Conservation (phyloP, 2,797 vertebrate species). For the Hoplostethus atlanticus region DNA sequence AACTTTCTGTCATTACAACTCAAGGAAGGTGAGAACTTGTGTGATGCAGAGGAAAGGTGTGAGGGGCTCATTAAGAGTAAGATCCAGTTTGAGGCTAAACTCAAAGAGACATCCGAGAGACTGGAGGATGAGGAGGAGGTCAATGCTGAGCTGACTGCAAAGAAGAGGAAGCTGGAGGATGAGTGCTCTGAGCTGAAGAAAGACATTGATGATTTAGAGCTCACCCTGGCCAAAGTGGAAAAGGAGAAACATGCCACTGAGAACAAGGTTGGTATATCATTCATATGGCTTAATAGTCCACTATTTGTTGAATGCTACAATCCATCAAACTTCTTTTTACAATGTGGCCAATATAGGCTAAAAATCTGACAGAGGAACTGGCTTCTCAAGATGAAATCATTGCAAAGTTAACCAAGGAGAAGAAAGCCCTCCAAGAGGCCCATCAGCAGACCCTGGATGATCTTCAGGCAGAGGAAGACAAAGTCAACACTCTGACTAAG, state of each 20-base stretch:
- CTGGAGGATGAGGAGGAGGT: constrained; percentile 88
- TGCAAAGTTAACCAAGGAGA: constrained; percentile 82
- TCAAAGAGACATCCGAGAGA: constrained; percentile 85
- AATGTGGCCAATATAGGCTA: constrained; percentile 73
- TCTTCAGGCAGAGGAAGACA: constrained; percentile 88
- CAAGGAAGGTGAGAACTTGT: constrained; percentile 68
- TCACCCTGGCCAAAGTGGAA: constrained; percentile 74
- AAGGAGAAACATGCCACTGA: constrained; percentile 75
- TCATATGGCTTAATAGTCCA: not conserved
- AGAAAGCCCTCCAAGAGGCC: constrained; percentile 83
- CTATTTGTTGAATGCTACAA: not conserved
- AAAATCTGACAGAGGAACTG: constrained; percentile 88
- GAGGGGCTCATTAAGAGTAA: constrained; percentile 67
- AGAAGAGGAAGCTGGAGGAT: constrained; percentile 75
- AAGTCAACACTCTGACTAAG: constrained; percentile 86
- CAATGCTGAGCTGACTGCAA: constrained; percentile 83
- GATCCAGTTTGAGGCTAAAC: constrained; percentile 86
- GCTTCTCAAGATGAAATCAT: constrained; percentile 83
- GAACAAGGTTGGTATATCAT: constrained; percentile 58
- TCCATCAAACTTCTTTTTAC: not conserved
- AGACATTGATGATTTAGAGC: constrained; percentile 73
- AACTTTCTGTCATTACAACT: not conserved
- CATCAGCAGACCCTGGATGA: constrained; percentile 86
- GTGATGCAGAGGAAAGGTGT: constrained; percentile 66
- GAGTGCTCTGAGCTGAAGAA: constrained; percentile 70